Evolutionary conservation across 2,797 vertebrate genomes (phyloP), one percentile per base, ranked within the genome.

Genomic region (Anisognathus igniventris): DNA sequence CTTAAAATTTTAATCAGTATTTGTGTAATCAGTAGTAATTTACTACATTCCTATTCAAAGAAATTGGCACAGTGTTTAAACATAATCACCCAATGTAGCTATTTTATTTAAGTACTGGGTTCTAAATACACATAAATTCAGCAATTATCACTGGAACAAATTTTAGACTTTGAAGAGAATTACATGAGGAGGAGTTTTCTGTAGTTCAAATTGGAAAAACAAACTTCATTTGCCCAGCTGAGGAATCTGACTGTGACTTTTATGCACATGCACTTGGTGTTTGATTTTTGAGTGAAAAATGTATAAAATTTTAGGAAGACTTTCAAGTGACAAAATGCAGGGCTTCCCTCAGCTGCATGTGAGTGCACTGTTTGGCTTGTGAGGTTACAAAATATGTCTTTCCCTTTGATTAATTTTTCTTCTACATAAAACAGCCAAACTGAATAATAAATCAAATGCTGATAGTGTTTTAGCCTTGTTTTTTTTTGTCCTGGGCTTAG

Each of bases 1-100:
- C 51, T 95, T 97, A 86, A 97, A 86, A 92, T 92, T 95, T 96
- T 95, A 96, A 96, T 97, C 95, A 92, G 90, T 96, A 94, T 97
- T 97, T 96, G 82, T 96, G 89, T 96, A 96, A 95, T 96, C 95
- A 91, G 94, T 89, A 94, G 93, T 93, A 96, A 94, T 90, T 94
- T 95, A 85, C 90, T 95, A 77, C 86, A 73, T 88, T 90, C 81
- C 76, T 91, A 93, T 96, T 96, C 90, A 94, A 78, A 93, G 91
- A 85, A 93, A 92, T 82, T 96, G 96, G 92, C 93, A 85, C 71
- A 33, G 67, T 68, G 67, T 95, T 95, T 95, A 90, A 81, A 75
- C 53, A 66, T 91, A 95, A 93, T 95, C 88, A 78, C 65, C 83
- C 50, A 90, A n/a, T 2, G 30, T 85, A 70, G 82, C 56, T 88